These are phyloP conservation scores for Dynastes maya DNA, from an alignment of 2,888 invertebrate species.

Conservation along the genomic window DNA sequence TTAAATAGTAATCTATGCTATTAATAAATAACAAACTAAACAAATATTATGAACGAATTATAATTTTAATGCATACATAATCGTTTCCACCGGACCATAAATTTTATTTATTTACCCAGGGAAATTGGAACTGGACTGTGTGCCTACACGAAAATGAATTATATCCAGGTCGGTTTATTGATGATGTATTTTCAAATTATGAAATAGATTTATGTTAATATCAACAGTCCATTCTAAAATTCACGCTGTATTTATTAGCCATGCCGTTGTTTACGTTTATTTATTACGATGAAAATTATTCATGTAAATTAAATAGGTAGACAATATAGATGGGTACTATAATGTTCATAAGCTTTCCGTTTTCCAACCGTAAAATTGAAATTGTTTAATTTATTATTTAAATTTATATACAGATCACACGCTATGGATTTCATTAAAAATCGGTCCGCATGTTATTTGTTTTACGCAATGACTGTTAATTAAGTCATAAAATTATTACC, in stretches of 20 bases:
- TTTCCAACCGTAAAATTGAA: constrained; percentile 14
- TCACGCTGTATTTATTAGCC: constrained; percentile 35
- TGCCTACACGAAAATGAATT: constrained; percentile 45
- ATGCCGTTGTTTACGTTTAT: constrained; percentile 35
- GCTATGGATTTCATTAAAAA: neutral
- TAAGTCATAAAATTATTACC: neutral
- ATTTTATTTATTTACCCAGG: constrained; percentile 65
- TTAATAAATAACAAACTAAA: constrained; percentile 69
- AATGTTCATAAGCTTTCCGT: neutral
- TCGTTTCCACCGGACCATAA: constrained; percentile 64
- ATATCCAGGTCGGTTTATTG: constrained; percentile 48
- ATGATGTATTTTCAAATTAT: constrained; percentile 49
- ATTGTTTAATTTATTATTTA: constrained; percentile 36
- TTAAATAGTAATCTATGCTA: constrained; percentile 64
- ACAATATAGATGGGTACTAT: neutral
- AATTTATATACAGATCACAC: constrained; percentile 23
- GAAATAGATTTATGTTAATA: constrained; percentile 49
- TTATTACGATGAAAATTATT: constrained; percentile 36
- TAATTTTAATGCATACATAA: constrained; percentile 69
- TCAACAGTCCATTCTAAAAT: constrained; percentile 46
- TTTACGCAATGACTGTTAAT: neutral
- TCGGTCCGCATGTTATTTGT: neutral
- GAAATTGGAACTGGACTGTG: constrained; percentile 60
- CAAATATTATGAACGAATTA: constrained; percentile 69
- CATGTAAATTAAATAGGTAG: constrained; percentile 35